phyloP scores from a whole-genome alignment of 2,888 invertebrate species.

The Steinernema scapterisci region DNA sequence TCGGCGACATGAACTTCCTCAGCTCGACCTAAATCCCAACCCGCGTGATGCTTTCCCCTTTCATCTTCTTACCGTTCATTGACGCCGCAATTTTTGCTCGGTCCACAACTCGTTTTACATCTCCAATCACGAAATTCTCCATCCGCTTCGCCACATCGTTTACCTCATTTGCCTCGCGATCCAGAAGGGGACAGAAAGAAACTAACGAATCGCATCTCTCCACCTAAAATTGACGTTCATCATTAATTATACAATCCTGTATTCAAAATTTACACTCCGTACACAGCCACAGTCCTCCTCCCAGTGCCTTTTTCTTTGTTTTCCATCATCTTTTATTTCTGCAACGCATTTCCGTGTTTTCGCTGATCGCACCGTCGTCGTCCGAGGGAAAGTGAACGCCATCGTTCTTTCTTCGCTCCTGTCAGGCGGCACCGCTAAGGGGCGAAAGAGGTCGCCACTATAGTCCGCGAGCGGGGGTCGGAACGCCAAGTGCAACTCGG shows the following conservation, averaged over 20 bases:
- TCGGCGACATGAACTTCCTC: slow-evolving; percentile 16
- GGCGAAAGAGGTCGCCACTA: slow-evolving; percentile 15
- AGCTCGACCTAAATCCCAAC: slow-evolving; percentile 7
- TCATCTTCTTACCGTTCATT: slow-evolving; percentile 16
- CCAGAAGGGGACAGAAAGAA: slow-evolving; percentile 11
- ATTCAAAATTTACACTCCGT: not conserved
- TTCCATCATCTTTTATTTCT: not conserved
- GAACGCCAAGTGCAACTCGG: slow-evolving; percentile 24
- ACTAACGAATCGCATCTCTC: slow-evolving; percentile 6
- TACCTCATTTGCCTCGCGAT: not conserved
- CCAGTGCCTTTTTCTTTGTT: too few relatives aligned
- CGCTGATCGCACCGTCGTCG: not conserved
- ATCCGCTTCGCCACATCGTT: slow-evolving; percentile 19
- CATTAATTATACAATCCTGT: too few relatives aligned
- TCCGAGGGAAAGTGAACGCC: not conserved
- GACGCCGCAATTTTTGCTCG: slow-evolving; percentile 23
- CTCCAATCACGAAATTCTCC: slow-evolving; percentile 25
- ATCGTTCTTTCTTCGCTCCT: not conserved
- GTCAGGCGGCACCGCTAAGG: slow-evolving; percentile 21
- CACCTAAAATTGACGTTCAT: too few relatives aligned
- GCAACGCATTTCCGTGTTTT: slow-evolving; percentile 10
- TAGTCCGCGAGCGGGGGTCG: not conserved
- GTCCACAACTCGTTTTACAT: not conserved
- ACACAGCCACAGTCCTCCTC: too few relatives aligned
- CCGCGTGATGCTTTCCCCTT: not conserved